Conservation (phyloP, 2,113 vertebrate genomes). For the Epinephelus fuscoguttatus region DNA sequence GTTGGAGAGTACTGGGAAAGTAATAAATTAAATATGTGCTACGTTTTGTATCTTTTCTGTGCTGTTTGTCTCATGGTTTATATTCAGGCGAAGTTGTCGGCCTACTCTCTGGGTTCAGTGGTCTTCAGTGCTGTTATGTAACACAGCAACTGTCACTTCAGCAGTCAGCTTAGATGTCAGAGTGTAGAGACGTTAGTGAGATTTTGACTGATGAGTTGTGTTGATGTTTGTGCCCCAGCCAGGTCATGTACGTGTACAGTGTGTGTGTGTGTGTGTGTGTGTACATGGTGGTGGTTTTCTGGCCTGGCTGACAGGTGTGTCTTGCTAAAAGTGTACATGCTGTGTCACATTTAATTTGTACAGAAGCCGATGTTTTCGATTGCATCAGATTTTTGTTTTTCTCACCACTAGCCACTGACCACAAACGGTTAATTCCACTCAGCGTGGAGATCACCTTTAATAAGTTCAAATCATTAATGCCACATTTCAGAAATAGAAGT, state of each 20-base stretch:
- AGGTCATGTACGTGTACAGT: not conserved
- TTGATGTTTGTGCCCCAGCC: constrained; percentile 40
- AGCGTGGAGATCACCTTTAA: not conserved
- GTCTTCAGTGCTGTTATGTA: constrained; percentile 69
- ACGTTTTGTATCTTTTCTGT: not conserved
- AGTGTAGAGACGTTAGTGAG: constrained; percentile 26
- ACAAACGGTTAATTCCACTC: not conserved
- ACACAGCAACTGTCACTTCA: constrained; percentile 66
- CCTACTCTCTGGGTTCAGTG: constrained; percentile 49
- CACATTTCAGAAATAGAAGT: not conserved
- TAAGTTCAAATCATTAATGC: not conserved
- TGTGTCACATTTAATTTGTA: constrained; percentile 32
- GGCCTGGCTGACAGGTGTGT: constrained; percentile 25
- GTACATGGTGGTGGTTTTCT: not conserved
- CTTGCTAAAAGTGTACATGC: constrained; percentile 5
- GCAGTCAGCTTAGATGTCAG: constrained; percentile 58
- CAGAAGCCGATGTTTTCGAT: not conserved
- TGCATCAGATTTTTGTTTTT: not conserved
- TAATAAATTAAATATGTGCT: not conserved
- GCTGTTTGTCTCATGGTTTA: constrained; percentile 11
- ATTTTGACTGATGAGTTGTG: constrained; percentile 48
- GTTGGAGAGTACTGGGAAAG: not conserved
- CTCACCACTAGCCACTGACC: not conserved
- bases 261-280: constrained; percentile 8
- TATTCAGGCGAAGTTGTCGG: constrained; percentile 28